Base-by-base conservation (phyloP, 2,797 vertebrate genomes). In the Geotria australis region DNA sequence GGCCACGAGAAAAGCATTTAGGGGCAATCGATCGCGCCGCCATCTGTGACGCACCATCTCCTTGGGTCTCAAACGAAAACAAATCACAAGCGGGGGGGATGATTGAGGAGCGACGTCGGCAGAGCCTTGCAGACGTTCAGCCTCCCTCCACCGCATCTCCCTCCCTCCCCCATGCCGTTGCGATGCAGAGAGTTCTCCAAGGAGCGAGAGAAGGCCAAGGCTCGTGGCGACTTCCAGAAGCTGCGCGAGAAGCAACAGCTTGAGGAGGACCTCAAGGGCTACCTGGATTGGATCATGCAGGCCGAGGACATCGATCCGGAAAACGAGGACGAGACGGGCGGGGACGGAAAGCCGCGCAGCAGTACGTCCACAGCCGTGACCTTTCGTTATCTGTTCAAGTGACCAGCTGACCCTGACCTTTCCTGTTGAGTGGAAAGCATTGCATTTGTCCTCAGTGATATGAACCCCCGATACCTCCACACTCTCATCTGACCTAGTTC, bases 221-320 rank as follows among this genome's bases (percentile, higher is more conserved):
- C 89, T 51, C 80, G 88, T 1, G 89, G 89, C 0, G 89, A 96
- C 68, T 96, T 96, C 72, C 89, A 96, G 66, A 96, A 96, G 70
- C 76, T 96, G 55, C 66, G 89, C 63, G 89, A 96, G 69, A 96
- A 96, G 60, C 89, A 96, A 60, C 89, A 95, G 62, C 74, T 96
- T 56, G 89, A 96, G 60, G 89, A 96, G 61, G 85, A 93, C 65
- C 74, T 93, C 68, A 81, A 94, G 68, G 88, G 89, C 59, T 96
- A 96, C 68, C 73, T 96, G 65, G 89, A 96, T 72, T 96, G 89
- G 89, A 96, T 95, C 73, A 96, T 88, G 56, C 88, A 96, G 73
- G 89, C 89, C 3, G 89, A 96, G 70, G 89, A 96, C 66, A 96
- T 96, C 4, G 89, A 96, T 69, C 89, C 89, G 1, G 89, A 96